These are phyloP conservation scores for Lepilemur septentrionalis DNA, from an alignment of 2,797 vertebrate species.

Conservation along the genomic window DNA sequence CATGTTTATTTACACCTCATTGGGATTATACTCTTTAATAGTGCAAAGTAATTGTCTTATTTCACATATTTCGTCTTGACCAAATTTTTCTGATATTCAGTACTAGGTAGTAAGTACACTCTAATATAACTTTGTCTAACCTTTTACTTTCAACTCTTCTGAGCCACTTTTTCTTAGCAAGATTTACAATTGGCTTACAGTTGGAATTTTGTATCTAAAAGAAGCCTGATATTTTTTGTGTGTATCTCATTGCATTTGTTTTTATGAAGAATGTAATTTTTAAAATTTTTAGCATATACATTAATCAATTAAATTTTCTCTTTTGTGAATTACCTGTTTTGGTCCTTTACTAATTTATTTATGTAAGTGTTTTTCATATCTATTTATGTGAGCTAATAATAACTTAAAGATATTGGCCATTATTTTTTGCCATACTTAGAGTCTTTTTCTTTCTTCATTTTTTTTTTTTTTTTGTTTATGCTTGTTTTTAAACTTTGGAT, in stretches of 20 bases:
- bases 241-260: background rate
- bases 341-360: background rate
- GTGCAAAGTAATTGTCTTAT: background rate
- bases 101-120: background rate
- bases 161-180: conserved; percentile 26
- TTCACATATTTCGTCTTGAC: background rate
- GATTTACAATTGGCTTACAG: background rate
- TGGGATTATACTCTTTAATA: background rate
- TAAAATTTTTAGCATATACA: background rate
- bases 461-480: background rate
- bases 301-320: background rate
- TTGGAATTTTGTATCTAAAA: background rate
- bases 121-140: background rate
- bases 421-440: background rate
- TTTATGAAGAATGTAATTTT: background rate
- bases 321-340: background rate
- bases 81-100: background rate
- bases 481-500: background rate
- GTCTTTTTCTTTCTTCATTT: too few relatives aligned
- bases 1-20: background rate
- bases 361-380: background rate
- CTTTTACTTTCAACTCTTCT: background rate
- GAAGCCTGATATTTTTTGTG: background rate
- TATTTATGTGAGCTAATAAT: background rate
- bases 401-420: background rate